These are phyloP conservation scores for Valencia hispanica DNA, from an alignment of 2,797 vertebrate species.

Conservation along the genomic window DNA sequence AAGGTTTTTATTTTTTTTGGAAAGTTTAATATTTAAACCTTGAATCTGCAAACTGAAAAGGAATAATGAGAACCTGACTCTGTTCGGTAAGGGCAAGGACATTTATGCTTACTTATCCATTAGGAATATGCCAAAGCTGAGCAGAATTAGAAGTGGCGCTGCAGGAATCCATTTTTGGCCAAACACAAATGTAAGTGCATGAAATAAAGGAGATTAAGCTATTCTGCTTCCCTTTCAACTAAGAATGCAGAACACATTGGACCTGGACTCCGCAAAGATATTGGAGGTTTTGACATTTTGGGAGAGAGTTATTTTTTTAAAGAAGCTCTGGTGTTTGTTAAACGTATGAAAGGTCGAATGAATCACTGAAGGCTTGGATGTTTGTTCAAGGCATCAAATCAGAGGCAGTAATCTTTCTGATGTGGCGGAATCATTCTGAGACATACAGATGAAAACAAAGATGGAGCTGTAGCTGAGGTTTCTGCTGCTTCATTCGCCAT, in stretches of 20 bases:
- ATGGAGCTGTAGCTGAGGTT: not conserved
- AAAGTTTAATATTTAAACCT: not conserved
- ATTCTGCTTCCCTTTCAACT: not conserved
- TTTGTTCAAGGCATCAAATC: slow-evolving; percentile 2
- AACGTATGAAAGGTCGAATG: slow-evolving; percentile 2
- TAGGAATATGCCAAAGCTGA: not conserved
- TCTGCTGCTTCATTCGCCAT: not conserved
- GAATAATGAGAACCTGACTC: not conserved
- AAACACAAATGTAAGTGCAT: slow-evolving; percentile 42
- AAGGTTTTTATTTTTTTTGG: not conserved
- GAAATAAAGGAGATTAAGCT: slow-evolving; percentile 28
- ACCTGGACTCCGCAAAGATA: not conserved
- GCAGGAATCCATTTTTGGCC: slow-evolving; percentile 40
- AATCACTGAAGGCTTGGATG: slow-evolving; percentile 5
- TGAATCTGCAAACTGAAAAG: not conserved
- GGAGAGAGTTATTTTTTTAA: not conserved
- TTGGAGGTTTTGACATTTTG: slow-evolving; percentile 1
- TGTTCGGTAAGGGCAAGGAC: not conserved
- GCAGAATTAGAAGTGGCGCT: slow-evolving; percentile 49
- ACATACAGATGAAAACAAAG: not conserved
- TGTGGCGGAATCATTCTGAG: not conserved
- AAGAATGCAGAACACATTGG: not conserved
- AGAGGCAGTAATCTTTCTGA: slow-evolving; percentile 5
- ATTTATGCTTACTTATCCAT: not conserved
- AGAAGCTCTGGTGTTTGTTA: not conserved